Percentiles rank a stretch among this genome's conserved stretches.
Conservation (phyloP, 2,113 vertebrate genomes). For the Ophiodon elongatus region DNA sequence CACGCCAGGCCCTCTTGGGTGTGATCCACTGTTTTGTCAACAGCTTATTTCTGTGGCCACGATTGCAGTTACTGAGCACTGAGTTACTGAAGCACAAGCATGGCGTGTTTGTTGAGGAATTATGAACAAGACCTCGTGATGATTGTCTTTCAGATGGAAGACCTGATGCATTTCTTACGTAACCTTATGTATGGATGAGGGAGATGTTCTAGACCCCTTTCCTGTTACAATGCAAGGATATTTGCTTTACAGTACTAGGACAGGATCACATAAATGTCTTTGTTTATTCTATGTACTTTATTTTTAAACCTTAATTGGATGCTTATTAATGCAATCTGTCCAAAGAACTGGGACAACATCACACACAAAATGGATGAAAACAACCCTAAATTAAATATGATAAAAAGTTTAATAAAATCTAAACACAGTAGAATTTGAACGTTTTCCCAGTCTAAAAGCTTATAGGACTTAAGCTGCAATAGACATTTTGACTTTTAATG, state of each 20-base stretch:
- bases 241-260: neutral
- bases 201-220: neutral
- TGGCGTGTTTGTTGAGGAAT: constrained; percentile 43
- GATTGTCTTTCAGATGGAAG: neutral
- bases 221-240: neutral
- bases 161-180: neutral
- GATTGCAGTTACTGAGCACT: constrained; percentile 45
- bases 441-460: neutral
- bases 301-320: neutral
- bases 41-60: constrained; percentile 58
- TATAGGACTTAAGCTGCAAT: neutral
- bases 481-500: neutral
- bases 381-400: neutral
- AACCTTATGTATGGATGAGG: neutral
- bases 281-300: neutral
- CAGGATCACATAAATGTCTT: neutral
- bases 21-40: constrained; percentile 80
- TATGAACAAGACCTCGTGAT: neutral
- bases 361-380: neutral
- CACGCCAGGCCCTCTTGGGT: constrained; percentile 70
- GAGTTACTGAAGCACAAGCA: constrained; percentile 18
- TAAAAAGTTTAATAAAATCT: neutral
- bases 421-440: neutral
- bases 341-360: neutral
- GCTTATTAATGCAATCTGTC: neutral